Evolutionary conservation across 2,113 vertebrate genomes (phyloP), one percentile per base, ranked within the genome.

Genomic region (Lycaon pictus): DNA sequence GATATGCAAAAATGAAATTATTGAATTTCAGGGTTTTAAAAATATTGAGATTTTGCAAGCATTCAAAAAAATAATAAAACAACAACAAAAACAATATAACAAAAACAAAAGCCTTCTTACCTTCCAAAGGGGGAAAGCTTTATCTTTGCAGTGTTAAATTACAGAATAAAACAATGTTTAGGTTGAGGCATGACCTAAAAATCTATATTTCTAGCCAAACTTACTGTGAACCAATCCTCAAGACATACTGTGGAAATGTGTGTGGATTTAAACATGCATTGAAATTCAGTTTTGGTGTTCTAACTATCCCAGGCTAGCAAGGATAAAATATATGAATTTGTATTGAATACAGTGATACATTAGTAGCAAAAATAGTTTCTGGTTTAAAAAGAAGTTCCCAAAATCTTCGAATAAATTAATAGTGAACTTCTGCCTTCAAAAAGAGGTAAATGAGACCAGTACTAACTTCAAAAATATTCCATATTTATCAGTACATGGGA

Each of bases 371-470:
- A 95, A 53, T 74, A 76, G 35, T 51, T 58, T 81, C 12, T 72
- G 53, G 43, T n/a, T 84, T 81, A 65, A 82, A 72, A 86, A 65
- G 3, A 60, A 84, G 56, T 53, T 58, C 5, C 27, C 2, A 11
- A 82, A 82, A 35, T 93, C 5, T 85, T 88, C 55, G 27, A 63
- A 88, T 80, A 82, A 90, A 84, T 95, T 92, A 67, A 80, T 58
- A 51, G 6, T 53, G 0, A 51, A 51, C 5, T 29, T 93, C 9
- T 67, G 51, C 35, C 32, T 2, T 81, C 11, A 48, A 88, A 84
- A 87, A 65, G 7, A 76, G 71, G n/a, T 43, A 94, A 83, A 65
- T 20, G 13, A 83, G 7, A 10, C 55, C 53, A 22, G 7, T 58
- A 23, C 3, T 5, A 80, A 1, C 16, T 76, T 90, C 1, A 84